A percentile compares a stretch with the other conserved stretches of the same genome.
Evolutionary conservation across 2,797 vertebrate genomes (phyloP).

Genomic region (Xiphophorus birchmanni): DNA sequence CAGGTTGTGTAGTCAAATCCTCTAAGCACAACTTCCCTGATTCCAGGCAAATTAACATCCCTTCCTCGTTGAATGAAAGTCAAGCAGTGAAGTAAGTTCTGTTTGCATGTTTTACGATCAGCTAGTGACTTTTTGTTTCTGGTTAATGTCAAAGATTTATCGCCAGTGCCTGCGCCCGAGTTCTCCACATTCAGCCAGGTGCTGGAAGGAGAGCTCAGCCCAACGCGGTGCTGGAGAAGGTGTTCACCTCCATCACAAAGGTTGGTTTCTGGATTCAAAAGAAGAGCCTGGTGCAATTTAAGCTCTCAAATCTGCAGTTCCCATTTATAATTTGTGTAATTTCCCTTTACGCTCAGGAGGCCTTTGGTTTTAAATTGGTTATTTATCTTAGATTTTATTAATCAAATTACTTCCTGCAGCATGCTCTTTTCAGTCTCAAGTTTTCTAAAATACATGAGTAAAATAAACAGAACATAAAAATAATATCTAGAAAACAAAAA

Average conservation of each 20-base stretch:
- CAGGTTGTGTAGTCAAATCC: neutral
- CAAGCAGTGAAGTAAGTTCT: conserved; percentile 1
- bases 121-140: neutral
- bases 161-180: conserved; percentile 87
- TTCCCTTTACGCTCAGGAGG: neutral
- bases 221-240: conserved; percentile 92
- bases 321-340: neutral
- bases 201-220: conserved; percentile 84
- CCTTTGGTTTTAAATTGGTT: neutral
- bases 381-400: neutral
- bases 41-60: neutral
- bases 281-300: neutral
- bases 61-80: neutral
- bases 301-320: too few species aligned
- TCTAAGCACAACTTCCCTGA: conserved; percentile 6
- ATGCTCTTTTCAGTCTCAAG: neutral
- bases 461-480: neutral
- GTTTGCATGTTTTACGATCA: neutral
- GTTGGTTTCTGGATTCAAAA: conserved; percentile 36
- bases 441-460: neutral
- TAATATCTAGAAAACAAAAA: neutral
- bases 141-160: conserved; percentile 84
- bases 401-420: neutral
- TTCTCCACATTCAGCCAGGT: conserved; percentile 86
- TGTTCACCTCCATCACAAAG: conserved; percentile 84